Base-by-base conservation (phyloP, 2,797 vertebrate species). In the Aldrovandia affinis region DNA sequence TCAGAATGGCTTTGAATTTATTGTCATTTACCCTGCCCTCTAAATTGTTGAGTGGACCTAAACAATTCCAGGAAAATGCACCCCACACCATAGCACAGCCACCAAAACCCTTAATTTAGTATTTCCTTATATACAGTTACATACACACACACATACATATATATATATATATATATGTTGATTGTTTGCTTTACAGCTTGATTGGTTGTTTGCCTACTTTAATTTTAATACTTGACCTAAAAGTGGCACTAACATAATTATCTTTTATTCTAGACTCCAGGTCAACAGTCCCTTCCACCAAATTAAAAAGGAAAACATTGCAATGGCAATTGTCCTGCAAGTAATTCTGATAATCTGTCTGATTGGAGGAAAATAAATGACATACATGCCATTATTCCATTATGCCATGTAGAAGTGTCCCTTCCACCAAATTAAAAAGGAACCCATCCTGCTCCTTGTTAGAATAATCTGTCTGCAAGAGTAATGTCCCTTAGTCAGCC, bases 331-430 rank as follows among this genome's bases (percentile, higher is more conserved):
- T 86, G 96, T 97, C 88, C 92, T 98, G 90, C 97, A 97, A 75
- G 96, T 98, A 57, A 96, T 97, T 90, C 89, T 98, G 88, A 97
- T 98, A 90, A 96, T 97, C 84, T 92, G 98, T n/a, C 94, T 98
- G 54, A 97, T 97, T 89, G 97, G 96, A 87, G 97, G 97, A 65
- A 97, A 98, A 87, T 98, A 98, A 90, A 95, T 98, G 94, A n/a
- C n/a, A n/a, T n/a, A n/a, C n/a, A n/a, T n/a, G n/a, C n/a, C n/a
- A n/a, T n/a, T n/a, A n/a, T n/a, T n/a, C n/a, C 97, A 98, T 89
- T 98, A 98, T 78, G 97, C 97, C 89, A 98, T 97, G 97, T 98
- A 90, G 80, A 44, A 47, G 65, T 14, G 25, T 6, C 25, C 25
- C n/a, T 18, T 47, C 61, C 81, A 50, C 30, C 44, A 12, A n/a